A percentile compares a stretch with the other conserved stretches of the same genome.
Evolutionary conservation across 2,888 invertebrate species (phyloP).

Genomic region (Drosophila nr. perissopoda): DNA sequence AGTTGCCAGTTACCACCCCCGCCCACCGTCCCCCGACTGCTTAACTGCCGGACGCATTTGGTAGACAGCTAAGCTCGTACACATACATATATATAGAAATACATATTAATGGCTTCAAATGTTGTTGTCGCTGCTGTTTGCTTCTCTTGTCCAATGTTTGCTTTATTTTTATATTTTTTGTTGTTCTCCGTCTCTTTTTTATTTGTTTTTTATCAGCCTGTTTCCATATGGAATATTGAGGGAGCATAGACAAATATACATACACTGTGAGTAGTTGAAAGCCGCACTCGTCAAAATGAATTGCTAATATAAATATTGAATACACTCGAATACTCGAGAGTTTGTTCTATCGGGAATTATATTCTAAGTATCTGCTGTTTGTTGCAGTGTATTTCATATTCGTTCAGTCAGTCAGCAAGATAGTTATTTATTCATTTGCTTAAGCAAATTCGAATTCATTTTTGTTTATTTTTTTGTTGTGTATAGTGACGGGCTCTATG

Average conservation of each 20-base stretch:
- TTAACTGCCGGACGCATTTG: constrained; percentile 29
- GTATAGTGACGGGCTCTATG: constrained; percentile 49
- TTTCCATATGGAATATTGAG: constrained; percentile 63
- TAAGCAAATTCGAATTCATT: constrained; percentile 36
- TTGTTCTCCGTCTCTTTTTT: constrained; percentile 46
- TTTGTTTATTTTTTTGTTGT: constrained; percentile 36
- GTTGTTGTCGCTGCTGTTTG: constrained; percentile 19
- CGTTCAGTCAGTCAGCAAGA: background rate
- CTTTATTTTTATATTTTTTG: constrained; percentile 22
- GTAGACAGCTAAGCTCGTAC: constrained; percentile 19
- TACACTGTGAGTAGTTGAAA: constrained; percentile 32
- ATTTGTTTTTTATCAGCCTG: constrained; percentile 52
- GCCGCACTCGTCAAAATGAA: constrained; percentile 22
- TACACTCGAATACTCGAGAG: constrained; percentile 1
- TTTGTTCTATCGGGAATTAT: background rate
- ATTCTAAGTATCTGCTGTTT: background rate
- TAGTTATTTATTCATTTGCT: constrained; percentile 27
- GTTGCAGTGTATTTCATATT: constrained; percentile 23
- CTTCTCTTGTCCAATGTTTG: constrained; percentile 36
- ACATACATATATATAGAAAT: constrained; percentile 45
- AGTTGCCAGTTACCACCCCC: constrained; percentile 8
- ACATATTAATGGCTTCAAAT: constrained; percentile 60
- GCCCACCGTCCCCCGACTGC: constrained; percentile 7
- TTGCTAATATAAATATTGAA: constrained; percentile 34
- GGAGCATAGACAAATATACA: background rate